Conservation (phyloP, 2,113 vertebrate species). For the Setophaga petechia region DNA sequence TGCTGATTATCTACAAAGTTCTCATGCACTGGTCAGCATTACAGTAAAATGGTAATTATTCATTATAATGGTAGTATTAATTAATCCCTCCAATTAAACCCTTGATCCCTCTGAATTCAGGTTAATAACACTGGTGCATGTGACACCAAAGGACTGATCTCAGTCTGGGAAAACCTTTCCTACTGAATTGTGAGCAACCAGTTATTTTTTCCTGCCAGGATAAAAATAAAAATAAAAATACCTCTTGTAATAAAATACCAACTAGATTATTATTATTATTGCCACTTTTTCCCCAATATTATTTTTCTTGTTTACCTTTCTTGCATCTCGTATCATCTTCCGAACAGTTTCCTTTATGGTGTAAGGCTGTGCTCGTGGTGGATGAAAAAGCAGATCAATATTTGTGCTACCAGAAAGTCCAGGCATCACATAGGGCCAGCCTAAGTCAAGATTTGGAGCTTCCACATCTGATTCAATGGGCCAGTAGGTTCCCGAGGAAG, state of each 20-base stretch:
- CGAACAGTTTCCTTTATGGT: constrained; percentile 94
- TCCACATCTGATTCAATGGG: constrained; percentile 90
- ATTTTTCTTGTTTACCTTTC: constrained; percentile 82
- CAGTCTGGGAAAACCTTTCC: neutral
- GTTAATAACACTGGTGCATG: neutral
- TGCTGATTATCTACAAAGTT: neutral
- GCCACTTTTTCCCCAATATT: neutral
- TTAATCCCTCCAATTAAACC: neutral
- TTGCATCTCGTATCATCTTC: constrained; percentile 90
- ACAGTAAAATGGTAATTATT: neutral
- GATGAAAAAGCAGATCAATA: constrained; percentile 91
- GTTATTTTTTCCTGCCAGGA: neutral
- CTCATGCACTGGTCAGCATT: neutral
- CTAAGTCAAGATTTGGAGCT: constrained; percentile 92
- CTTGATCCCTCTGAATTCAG: neutral
- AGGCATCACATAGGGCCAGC: constrained; percentile 88
- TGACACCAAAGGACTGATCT: neutral
- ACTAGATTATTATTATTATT: neutral
- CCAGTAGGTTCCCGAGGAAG: constrained; percentile 96
- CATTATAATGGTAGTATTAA: neutral
- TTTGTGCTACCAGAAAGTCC: constrained; percentile 82
- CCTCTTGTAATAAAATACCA: neutral
- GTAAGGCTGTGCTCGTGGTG: constrained; percentile 86
- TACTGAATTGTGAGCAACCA: neutral
- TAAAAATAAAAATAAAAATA: neutral